Evolutionary conservation across 2,888 invertebrate species (phyloP), one percentile per base, ranked within the genome.

Genomic region (Limulus polyphemus): DNA sequence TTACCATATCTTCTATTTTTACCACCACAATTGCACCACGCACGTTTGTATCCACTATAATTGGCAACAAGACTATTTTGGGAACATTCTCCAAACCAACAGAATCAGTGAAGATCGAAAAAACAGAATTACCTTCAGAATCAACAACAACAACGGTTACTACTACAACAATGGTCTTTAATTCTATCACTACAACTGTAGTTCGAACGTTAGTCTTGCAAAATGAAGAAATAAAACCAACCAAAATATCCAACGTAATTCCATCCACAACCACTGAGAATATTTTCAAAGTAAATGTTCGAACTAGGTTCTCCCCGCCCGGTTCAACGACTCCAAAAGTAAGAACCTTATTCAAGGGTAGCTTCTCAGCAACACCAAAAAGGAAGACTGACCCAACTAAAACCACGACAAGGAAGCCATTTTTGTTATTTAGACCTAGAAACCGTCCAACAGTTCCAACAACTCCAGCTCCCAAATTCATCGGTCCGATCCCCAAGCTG

Each of bases 1-100:
- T 85, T 1, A 90, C 88, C 0, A 81, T 85, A 73, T 89, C 89
- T 0, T 77, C 88, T 55, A 78, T 89, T 51, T 79, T 88, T 46
- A 90, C 88, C 1, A 87, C 87, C 73, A 88, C 88, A 0, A 82
- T 86, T 63, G 88, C 87, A 11, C 75, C 74, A 32, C 70, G 73
- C 66, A 76, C 76, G 7, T 70, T 75, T 59, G 70, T 76, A 48
- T 86, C 87, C 7, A 90, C 89, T 0, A 80, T 88, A 57, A 82
- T 89, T 1, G 89, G 89, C 0, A 58, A 67, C 9, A 58, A 68
- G 60, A 70, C 70, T 1, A 61, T 67, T 11, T 59, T 68, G 11
- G 65, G 67, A 9, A 65, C 63, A 7, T 55, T 65, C 47, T 60
- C 65, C 17, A 61, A 64, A n/a, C 64, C 68, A 11, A 60, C 67